phyloP scores from a whole-genome alignment of 1,140 invertebrate genomes.

The Solenopsis invicta region DNA sequence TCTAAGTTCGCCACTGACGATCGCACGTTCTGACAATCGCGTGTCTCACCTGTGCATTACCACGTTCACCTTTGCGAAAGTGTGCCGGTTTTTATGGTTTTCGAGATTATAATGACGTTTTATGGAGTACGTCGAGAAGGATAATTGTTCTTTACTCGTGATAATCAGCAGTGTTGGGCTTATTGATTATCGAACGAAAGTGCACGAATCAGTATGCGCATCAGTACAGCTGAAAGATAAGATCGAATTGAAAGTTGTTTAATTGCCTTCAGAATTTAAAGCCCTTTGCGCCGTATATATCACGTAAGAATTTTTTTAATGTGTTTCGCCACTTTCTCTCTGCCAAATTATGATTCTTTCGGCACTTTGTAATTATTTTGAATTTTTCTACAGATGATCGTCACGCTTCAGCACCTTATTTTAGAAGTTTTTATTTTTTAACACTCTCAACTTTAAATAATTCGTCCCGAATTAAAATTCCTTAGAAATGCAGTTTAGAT shows the following conservation, averaged over 20 bases:
- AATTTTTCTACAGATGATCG: not conserved
- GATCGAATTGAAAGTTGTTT: slow-evolving; percentile 16
- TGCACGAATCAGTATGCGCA: slow-evolving; percentile 1
- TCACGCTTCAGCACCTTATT: not conserved
- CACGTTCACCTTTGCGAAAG: not conserved
- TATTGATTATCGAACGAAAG: slow-evolving; percentile 10
- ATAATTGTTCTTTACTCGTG: slow-evolving; percentile 33
- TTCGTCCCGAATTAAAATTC: not conserved
- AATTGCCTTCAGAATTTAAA: slow-evolving; percentile 25
- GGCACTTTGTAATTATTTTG: not conserved
- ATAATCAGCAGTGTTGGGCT: not conserved
- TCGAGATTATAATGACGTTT: not conserved
- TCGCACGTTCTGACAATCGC: slow-evolving; percentile 3
- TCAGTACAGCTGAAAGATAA: not conserved
- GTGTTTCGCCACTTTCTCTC: not conserved
- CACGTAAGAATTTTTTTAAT: not conserved
- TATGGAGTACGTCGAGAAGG: not conserved
- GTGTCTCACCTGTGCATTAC: not conserved
- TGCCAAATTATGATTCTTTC: not conserved
- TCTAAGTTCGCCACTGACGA: not conserved
- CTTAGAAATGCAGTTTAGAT: not conserved
- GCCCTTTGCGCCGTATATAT: not conserved
- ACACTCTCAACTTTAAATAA: not conserved
- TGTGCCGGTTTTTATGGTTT: slow-evolving; percentile 16
- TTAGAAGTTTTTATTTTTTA: not conserved